Evolutionary conservation across 2,888 invertebrate species (phyloP), one percentile per base, ranked within the genome.

Genomic region (Hydropsyche betteni): DNA sequence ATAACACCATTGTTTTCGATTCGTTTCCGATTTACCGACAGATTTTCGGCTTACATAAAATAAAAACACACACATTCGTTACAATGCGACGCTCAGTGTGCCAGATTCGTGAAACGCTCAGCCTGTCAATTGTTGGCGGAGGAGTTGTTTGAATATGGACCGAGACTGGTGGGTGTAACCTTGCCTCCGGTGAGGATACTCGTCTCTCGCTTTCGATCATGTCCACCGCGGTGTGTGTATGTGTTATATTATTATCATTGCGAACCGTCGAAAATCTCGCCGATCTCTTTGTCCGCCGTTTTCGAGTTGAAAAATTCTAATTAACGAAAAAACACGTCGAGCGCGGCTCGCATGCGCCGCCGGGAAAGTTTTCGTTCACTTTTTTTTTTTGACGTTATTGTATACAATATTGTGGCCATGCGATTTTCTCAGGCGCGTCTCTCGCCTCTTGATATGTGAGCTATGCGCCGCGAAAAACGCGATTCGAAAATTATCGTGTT

Each of bases 41-140:
- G 44, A 44, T 44, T 44, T 44, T 44, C 44, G 44, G 6, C 44
- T 1, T 8, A 44, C 6, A 44, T 8, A 10, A 44, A 10, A 44
- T 44, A 10, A 44, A 8, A 8, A 44, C 44, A 44, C 44, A 44
- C 44, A 44, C 10, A 44, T 44, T 44, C 44, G 44, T 44, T 4
- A 44, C 44, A 44, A 44, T 44, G 44, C 44, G 44, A 44, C 44
- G 44, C 44, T 44, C 24, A 10, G 44, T 44, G 44, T 44, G 64
- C 36, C 24, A 33, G 34, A 64, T 36, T 24, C 36, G 34, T 33
- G 36, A 36, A 64, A 64, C 34, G 64, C 34, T 64, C 34, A 64
- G 64, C 36, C 34, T 64, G 64, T 64, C 64, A 64, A 64, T 64
- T 64, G 64, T 64, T 64, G 64, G 64, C 64, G 64, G 64, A 64